Conservation (phyloP, 2,888 invertebrate species). For the Sinohyriopsis cumingii region DNA sequence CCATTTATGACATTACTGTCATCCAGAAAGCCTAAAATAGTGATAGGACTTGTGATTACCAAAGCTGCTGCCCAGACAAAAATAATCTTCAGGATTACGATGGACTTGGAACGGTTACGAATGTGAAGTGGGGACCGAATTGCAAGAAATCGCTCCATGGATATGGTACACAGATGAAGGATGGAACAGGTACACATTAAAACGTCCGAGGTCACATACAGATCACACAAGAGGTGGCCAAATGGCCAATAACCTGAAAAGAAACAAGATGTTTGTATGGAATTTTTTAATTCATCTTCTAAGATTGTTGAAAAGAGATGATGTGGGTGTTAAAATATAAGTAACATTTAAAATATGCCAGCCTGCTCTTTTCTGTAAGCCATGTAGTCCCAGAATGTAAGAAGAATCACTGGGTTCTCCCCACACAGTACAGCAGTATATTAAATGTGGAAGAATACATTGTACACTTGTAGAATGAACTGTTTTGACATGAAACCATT, state of each 20-base stretch:
- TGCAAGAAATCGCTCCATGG: slow-evolving; percentile 84
- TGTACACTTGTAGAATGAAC: too few relatives aligned
- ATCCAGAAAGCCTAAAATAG: slow-evolving; percentile 74
- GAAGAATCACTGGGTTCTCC: too few relatives aligned
- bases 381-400: too few relatives aligned
- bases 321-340: too few relatives aligned
- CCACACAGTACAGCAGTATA: too few relatives aligned
- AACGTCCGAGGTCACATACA: slow-evolving; percentile 76
- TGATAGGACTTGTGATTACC: slow-evolving; percentile 73
- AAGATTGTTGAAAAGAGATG: not conserved
- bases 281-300: slow-evolving; percentile 2
- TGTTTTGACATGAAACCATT: too few relatives aligned
- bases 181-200: slow-evolving; percentile 76
- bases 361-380: too few relatives aligned
- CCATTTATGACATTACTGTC: slow-evolving; percentile 78
- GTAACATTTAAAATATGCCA: too few relatives aligned
- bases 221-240: slow-evolving; percentile 73
- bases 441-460: too few relatives aligned
- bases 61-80: slow-evolving; percentile 93
- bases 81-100: slow-evolving; percentile 83
- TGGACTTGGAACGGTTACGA: slow-evolving; percentile 66
- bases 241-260: slow-evolving; percentile 91
- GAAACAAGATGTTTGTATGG: slow-evolving; percentile 2
- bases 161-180: slow-evolving; percentile 76
- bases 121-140: slow-evolving; percentile 87